Evolutionary conservation across 2,113 vertebrate species (phyloP), one percentile per base, ranked within the genome.

Genomic region (Phalacrocorax aristotelis): DNA sequence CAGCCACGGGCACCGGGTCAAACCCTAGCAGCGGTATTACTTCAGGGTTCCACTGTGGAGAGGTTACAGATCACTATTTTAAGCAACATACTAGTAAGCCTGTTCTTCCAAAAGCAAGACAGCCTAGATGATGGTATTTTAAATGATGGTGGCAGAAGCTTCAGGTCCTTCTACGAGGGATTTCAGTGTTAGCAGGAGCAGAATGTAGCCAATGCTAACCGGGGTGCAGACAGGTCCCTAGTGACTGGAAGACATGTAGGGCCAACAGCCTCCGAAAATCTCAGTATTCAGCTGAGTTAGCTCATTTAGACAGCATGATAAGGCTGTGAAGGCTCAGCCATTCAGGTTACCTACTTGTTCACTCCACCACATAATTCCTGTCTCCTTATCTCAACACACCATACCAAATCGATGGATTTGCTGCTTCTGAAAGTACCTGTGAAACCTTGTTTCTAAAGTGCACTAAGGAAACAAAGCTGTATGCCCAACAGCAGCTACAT

Each of bases 11-110:
- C 55, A 36, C 36, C 13, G 27, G 91, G 78, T 66, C 93, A 58
- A 65, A 29, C 62, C 36, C 16, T 1, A 23, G 34, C 0, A 38
- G 38, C 83, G 71, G 30, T 1, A 0, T 4, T 3, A 29, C 21
- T 14, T 16, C 68, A 46, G 68, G 22, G 9, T 27, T 30, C 1
- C 40, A 1, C 48, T 13, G 17, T 3, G 42, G 6, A 49, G 20
- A 21, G 29, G 18, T 4, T 65, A 79, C 21, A 54, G 32, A 8
- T 15, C 44, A 46, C 64, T 30, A 8, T 30, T 77, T 34, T 11
- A 44, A 52, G 60, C 48, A 71, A 30, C 51, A 34, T 10, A 66
- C 19, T 48, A 42, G 29, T 29, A 22, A 51, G 13, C 40, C 1
- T 3, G 1, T n/a, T 83, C 71, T 58, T 72, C 30, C 46, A 64